A percentile compares a stretch with the other conserved stretches of the same genome.
Conservation (phyloP, 1,140 invertebrate genomes). For the Drosophila tsacasi region DNA sequence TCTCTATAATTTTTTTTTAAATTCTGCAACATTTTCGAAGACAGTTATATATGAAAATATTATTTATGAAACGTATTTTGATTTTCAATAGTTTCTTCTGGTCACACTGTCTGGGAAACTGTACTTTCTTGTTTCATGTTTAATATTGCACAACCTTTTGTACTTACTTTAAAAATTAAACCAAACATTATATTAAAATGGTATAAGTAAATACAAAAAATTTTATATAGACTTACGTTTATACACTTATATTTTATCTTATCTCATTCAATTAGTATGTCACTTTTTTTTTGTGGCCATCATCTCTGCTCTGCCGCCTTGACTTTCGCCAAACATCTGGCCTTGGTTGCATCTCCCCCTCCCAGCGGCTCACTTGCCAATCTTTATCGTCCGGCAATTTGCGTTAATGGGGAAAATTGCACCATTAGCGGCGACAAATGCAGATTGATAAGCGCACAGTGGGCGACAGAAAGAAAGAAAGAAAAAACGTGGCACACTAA, state of each 20-base stretch:
- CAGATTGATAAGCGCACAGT: constrained; percentile 36
- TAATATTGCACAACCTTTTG: not conserved
- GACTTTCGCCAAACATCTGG: constrained; percentile 45
- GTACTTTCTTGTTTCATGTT: too few species aligned
- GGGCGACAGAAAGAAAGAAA: not conserved
- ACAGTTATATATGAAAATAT: not conserved
- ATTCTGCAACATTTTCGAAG: too few species aligned
- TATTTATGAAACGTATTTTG: not conserved
- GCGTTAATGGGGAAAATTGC: constrained; percentile 43
- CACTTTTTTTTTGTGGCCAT: constrained; percentile 5
- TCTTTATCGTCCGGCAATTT: constrained; percentile 18
- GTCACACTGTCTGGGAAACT: not conserved
- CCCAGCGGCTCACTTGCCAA: not conserved
- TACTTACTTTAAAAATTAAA: not conserved
- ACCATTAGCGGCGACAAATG: constrained; percentile 45
- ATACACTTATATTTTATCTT: not conserved
- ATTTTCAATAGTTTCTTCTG: not conserved
- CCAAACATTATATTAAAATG: not conserved
- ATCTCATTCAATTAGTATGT: constrained; percentile 3
- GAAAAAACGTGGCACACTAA: not conserved
- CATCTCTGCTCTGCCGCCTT: constrained; percentile 6
- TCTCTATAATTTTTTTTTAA: not conserved
- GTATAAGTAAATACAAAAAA: not conserved
- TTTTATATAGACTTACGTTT: not conserved
- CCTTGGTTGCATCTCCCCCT: constrained; percentile 1